Base-by-base conservation (phyloP, 2,113 vertebrate species). In the Vidua macroura region DNA sequence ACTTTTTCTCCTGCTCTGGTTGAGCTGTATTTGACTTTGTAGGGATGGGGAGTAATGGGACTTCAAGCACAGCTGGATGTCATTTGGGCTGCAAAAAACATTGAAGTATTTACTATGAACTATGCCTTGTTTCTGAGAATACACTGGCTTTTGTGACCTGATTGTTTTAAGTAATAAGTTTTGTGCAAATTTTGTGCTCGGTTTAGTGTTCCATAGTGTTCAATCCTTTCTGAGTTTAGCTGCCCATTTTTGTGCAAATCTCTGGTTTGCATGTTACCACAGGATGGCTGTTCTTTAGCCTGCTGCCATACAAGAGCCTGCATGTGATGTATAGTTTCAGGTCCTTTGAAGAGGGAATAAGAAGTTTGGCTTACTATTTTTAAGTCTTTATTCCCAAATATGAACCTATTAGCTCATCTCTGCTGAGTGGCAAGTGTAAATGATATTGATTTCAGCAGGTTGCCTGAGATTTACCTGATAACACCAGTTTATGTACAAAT, bases 221-320 rank as follows among this genome's bases (percentile, higher is more conserved):
- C 35, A 35, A 35, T 35, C 35, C 35, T 35, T 91, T 66, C 53
- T 33, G 15, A 33, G 21, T 51, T 90, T 24, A 75, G n/a, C 51
- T 86, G 31, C 19, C 10, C 3, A 6, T 39, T 24, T 78, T 52
- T 41, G 22, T 56, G 37, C 11, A 67, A 22, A 21, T 87, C 56
- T 63, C 39, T 67, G 39, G 9, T 56, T 72, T 84, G 24, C 30
- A 18, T 22, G 8, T 64, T 46, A 8, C 8, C 58, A 30, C 21
- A 55, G n/a, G 27, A 4, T 20, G 49, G 24, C 10, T 87, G 31
- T 39, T 84, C 48, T 62, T 70, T 2, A 63, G 31, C 14, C 4
- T 70, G 27, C 21, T 16, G 44, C 43, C 27, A 21, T 13, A 11
- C 25, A 12, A 0, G 0, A 55, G 8, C 0, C 1, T 53, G 22